Base-by-base conservation (phyloP, 2,888 invertebrate species). In the Leptopilina drosophilae region DNA sequence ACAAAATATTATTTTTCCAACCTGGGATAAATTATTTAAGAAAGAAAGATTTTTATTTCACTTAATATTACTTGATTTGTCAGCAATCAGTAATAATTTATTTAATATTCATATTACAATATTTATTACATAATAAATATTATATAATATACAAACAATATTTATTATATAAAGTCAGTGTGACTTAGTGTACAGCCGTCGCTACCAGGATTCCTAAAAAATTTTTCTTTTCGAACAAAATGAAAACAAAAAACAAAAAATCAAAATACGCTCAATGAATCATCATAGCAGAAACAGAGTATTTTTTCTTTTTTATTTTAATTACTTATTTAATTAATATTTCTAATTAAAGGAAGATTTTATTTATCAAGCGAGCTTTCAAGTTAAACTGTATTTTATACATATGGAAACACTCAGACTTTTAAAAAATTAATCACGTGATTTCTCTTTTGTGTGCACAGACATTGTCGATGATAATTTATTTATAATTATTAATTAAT, bases 101-200 rank as follows among this genome's bases (percentile, higher is more conserved):
- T 77, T 64, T 77, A 64, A 77, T 77, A 64, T 42, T 77, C 77
- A 77, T 77, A 77, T 77, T 77, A 77, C 77, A 77, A 64, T 77
- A 64, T 77, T 77, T 77, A 77, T 77, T 46, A 77, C 49, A 64
- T 77, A 73, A 56, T 56, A 73, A 73, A 73, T 73, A 73, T 73
- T 56, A 73, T 73, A 73, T 73, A 73, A 73, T 73, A 73, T 73
- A 73, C 73, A 73, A 56, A 73, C 73, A 73, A 73, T 73, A 73
- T 73, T 73, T 40, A 73, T 73, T 56, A 73, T 56, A 73, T 73
- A 73, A 56, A 73, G 73, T 73, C 73, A 73, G 73, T 73, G 73
- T 69, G 69, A 69, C 69, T 69, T 69, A 69, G 73, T 73, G 56
- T 69, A 69, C 53, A 69, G 53, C 69, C 69, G 26, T 73, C 56